phyloP scores from a whole-genome alignment of 1,140 invertebrate genomes.

The Ruditapes philippinarum region DNA sequence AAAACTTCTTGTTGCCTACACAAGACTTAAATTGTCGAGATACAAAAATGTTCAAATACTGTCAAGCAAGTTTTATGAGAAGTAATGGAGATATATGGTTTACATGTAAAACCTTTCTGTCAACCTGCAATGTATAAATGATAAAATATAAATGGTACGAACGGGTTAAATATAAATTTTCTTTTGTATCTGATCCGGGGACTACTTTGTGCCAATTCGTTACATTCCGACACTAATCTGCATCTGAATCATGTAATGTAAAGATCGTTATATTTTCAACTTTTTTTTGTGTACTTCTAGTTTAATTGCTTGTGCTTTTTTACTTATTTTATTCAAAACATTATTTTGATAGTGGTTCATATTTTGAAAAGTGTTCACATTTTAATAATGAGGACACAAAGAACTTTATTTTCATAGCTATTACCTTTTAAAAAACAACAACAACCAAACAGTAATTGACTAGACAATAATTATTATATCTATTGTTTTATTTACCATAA shows the following conservation, averaged over 20 bases:
- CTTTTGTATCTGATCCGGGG: background rate
- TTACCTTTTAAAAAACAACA: too few relatives aligned
- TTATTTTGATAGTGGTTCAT: too few relatives aligned
- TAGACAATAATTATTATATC: too few relatives aligned
- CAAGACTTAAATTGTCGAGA: constrained; percentile 45
- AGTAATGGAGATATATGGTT: constrained; percentile 45
- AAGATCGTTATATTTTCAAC: too few relatives aligned
- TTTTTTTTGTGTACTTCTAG: too few relatives aligned
- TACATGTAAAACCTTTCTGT: constrained; percentile 6
- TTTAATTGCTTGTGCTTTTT: too few relatives aligned
- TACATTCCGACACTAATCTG: background rate
- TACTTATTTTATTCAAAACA: too few relatives aligned
- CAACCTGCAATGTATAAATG: background rate
- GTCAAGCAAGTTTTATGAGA: constrained; percentile 12
- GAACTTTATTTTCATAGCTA: too few relatives aligned
- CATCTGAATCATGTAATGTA: background rate
- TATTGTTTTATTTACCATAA: too few relatives aligned
- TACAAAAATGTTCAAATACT: constrained; percentile 28
- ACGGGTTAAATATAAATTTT: constrained; percentile 16
- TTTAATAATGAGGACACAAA: too few relatives aligned
- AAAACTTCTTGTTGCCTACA: background rate
- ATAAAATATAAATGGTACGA: constrained; percentile 8
- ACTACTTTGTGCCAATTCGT: background rate
- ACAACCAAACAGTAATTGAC: too few relatives aligned
- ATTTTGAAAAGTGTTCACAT: too few relatives aligned